Percentiles rank a stretch among this genome's conserved stretches.
These are phyloP conservation scores for Panagrolaimus sp. DNA, from an alignment of 1,140 invertebrate genomes.

Conservation along the genomic window DNA sequence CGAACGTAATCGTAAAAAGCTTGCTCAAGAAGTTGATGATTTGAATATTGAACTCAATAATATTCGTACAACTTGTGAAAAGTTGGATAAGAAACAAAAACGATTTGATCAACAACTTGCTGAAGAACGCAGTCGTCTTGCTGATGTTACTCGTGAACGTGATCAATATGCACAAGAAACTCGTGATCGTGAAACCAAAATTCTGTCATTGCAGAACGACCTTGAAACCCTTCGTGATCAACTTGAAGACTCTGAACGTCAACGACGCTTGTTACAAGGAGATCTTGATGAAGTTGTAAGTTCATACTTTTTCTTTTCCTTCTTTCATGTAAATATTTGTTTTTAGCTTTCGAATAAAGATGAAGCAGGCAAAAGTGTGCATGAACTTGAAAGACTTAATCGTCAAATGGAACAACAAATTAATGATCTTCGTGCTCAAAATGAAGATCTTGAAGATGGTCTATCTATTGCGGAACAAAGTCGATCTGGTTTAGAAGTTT, in stretches of 20 bases:
- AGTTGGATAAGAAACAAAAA: conserved; percentile 77
- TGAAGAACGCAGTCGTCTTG: conserved; percentile 74
- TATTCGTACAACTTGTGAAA: conserved; percentile 21
- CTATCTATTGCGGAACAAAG: conserved; percentile 92
- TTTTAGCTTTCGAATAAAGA: conserved; percentile 68
- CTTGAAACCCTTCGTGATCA: conserved; percentile 81
- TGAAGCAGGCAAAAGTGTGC: conserved; percentile 92
- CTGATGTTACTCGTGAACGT: conserved; percentile 77
- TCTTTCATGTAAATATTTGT: not conserved
- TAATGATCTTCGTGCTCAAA: conserved; percentile 67
- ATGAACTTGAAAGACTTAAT: conserved; percentile 92
- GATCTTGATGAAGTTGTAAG: conserved; percentile 80
- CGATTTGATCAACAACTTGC: conserved; percentile 92
- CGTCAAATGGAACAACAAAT: conserved; percentile 82
- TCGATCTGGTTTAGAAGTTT: conserved; percentile 89
- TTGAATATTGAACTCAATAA: conserved; percentile 45
- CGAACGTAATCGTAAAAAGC: conserved; percentile 92
- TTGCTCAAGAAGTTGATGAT: conserved; percentile 73
- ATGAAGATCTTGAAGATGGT: conserved; percentile 93
- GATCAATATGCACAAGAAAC: conserved; percentile 79
- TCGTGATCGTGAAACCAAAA: conserved; percentile 88
- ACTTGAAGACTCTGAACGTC: conserved; percentile 80
- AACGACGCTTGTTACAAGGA: conserved; percentile 73
- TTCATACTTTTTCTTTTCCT: not conserved
- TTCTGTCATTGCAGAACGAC: conserved; percentile 72